Conservation (phyloP, 1,140 invertebrate species). For the Apis laboriosa region DNA sequence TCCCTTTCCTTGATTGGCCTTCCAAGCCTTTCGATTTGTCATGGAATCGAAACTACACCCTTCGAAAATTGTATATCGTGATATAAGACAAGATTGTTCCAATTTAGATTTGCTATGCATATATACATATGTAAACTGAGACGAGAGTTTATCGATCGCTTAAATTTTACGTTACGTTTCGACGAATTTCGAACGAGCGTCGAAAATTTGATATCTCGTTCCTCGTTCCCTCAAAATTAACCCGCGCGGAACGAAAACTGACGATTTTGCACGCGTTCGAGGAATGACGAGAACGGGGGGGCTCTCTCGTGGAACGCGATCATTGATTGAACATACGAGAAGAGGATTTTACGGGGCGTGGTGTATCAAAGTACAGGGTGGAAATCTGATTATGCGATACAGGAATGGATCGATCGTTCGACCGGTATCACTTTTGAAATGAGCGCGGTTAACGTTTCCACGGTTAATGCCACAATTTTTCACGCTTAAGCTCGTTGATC, state of each 20-base stretch:
- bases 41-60: not conserved
- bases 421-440: conserved; percentile 54
- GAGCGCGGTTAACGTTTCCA: conserved; percentile 62
- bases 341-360: conserved; percentile 60
- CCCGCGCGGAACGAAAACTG: conserved; percentile 31
- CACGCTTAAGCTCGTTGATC: not conserved
- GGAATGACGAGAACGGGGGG: conserved; percentile 11
- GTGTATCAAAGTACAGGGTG: conserved; percentile 64
- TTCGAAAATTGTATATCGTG: not conserved
- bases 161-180: not conserved
- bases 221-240: conserved; percentile 21
- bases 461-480: conserved; percentile 26
- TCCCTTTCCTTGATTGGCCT: not conserved
- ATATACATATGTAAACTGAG: not conserved
- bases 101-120: too few relatives aligned
- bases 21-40: not conserved
- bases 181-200: not conserved
- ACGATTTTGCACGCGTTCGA: conserved; percentile 39
- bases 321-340: conserved; percentile 57
- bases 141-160: not conserved
- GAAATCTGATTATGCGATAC: conserved; percentile 65
- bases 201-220: not conserved
- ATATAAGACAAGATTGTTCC: not conserved
- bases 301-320: conserved; percentile 40
- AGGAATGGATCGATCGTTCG: conserved; percentile 55